These are phyloP conservation scores for Chaetophractus vellerosus DNA, from an alignment of 2,797 vertebrate genomes.

Conservation along the genomic window DNA sequence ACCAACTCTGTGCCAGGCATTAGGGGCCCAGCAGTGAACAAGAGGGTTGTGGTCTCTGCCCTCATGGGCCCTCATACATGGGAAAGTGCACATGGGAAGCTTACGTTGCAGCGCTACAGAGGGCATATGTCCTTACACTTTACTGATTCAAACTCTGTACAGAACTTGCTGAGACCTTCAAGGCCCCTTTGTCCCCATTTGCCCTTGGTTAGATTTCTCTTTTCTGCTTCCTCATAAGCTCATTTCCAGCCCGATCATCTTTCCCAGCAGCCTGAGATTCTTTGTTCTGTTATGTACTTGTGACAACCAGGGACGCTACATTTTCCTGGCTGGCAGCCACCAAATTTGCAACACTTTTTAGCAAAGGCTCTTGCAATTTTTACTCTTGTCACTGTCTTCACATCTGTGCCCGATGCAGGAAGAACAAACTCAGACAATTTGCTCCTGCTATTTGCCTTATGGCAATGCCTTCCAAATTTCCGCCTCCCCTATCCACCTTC, in stretches of 20 bases:
- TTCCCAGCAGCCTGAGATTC: slow-evolving; percentile 43
- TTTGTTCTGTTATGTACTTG: slow-evolving; percentile 77
- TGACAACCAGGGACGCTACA: slow-evolving; percentile 52
- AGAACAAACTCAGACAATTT: slow-evolving; percentile 80
- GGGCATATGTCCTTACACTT: not conserved
- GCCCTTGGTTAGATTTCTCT: slow-evolving; percentile 71
- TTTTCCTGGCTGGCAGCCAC: slow-evolving; percentile 79
- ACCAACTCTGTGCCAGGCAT: not conserved
- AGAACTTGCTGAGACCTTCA: slow-evolving; percentile 50
- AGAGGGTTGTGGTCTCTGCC: not conserved
- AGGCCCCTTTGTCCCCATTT: slow-evolving; percentile 66
- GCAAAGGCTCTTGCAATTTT: slow-evolving; percentile 73
- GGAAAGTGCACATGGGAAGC: not conserved
- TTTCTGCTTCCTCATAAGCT: slow-evolving; percentile 69
- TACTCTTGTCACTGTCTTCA: slow-evolving; percentile 79
- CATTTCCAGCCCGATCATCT: slow-evolving; percentile 69
- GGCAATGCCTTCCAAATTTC: not conserved
- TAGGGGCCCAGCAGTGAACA: not conserved
- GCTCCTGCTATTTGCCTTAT: slow-evolving; percentile 5
- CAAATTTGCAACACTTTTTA: slow-evolving; percentile 73
- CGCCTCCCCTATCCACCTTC: not conserved
- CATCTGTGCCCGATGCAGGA: slow-evolving; percentile 68
- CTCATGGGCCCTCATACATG: not conserved
- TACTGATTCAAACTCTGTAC: not conserved
- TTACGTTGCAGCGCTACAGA: not conserved